phyloP scores from a whole-genome alignment of 1,140 invertebrate genomes.

The Adelges cooleyi region DNA sequence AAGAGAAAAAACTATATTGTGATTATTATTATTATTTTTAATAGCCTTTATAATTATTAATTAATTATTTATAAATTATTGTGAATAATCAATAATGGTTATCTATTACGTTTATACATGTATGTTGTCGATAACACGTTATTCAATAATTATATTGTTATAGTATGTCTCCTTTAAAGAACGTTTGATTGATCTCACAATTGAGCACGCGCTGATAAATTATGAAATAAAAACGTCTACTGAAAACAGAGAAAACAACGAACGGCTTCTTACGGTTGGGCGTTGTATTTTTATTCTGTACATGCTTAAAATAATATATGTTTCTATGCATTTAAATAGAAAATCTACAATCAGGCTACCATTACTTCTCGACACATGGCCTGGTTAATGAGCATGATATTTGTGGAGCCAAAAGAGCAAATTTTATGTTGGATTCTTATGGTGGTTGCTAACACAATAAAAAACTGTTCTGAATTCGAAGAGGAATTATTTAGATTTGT shows the following conservation, averaged over 20 bases:
- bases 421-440: neutral
- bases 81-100: too few relatives aligned
- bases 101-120: too few relatives aligned
- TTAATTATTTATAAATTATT: too few relatives aligned
- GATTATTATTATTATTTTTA: too few relatives aligned
- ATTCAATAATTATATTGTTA: too few relatives aligned
- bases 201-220: neutral
- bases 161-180: neutral
- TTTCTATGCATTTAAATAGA: too few relatives aligned
- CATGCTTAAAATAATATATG: neutral
- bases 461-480: neutral
- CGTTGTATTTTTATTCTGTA: neutral
- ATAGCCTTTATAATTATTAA: too few relatives aligned
- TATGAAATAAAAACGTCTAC: neutral
- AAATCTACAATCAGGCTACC: too few relatives aligned
- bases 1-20: too few relatives aligned
- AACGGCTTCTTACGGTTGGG: neutral
- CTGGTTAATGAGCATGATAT: slow-evolving; percentile 5
- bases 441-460: neutral
- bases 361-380: neutral
- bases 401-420: neutral
- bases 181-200: neutral
- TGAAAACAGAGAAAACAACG: neutral
- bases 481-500: neutral
- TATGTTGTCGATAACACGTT: too few relatives aligned